Base-by-base conservation (phyloP, 1,140 invertebrate genomes). In the Parapsyche elsis region DNA sequence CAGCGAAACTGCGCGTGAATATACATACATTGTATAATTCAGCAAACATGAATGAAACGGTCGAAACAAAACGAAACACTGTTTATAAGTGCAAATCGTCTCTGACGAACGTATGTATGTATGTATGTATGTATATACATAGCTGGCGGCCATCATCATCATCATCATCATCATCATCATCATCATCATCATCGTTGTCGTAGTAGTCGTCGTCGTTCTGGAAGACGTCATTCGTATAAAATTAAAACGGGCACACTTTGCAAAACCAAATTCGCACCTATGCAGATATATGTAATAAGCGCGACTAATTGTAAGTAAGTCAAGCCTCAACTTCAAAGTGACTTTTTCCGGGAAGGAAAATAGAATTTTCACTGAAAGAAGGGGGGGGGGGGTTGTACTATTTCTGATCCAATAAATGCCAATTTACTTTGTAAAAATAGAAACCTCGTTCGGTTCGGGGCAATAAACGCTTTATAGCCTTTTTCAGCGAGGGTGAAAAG, bases 181-280 rank as follows among this genome's bases (percentile, higher is more conserved):
- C 49, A 49, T 74, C 49, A 26, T 46, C 46, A 75, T 57, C 73
- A 49, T 46, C 16, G 16, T 53, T 16, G 16, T 67, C 19, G 19
- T 67, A 10, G 61, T 26, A 12, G 61, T 26, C 61, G 61, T 7
- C 61, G 19, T 19, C 21, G 14, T 67, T 12, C 75, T 77, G 75
- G 75, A 77, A 77, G 57, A 77, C 75, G 75, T 77, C 75, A 77
- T 26, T 14, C 24, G 57, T 61, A 46, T 76, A 76, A 53, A 53
- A 53, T 2, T 53, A 53, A 53, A 53, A 53, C 49, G 49, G 5
- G 12, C 45, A 12, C 5, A 46, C 5, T 46, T 46, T n/a, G n/a
- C n/a, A 24, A n/a, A 23, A 30, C n/a, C 5, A 7, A 71, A 26
- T 4, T 0, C 61, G 61, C 61, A 23, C 21, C 0, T 2, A 21